Evolutionary conservation across 92 coral and sea anemone genomes (phyloP), one percentile per base, ranked within the genome.

Genomic region (Parazoanthus atlanticus): DNA sequence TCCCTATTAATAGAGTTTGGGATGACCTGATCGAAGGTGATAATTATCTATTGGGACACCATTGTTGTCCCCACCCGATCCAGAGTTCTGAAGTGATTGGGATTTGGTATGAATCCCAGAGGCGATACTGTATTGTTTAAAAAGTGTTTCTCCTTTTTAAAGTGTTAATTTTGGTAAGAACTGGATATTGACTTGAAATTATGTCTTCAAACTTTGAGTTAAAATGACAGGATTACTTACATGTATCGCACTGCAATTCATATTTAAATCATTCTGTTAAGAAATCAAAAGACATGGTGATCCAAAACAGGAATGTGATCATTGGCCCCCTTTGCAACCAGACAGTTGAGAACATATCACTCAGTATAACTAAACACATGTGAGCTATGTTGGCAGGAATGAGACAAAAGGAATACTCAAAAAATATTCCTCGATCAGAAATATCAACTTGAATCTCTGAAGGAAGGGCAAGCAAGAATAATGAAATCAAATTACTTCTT

Each of bases 311-410:
- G 69, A 61, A 23, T 61, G 8, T 1, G 7, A 28, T 23, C 28
- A 61, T 21, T 61, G 8, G n/a, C 6, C 69, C 69, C 26, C 21
- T 61, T 61, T 61, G 6, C 69, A 13, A 13, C 58, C 21, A 52
- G 58, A 13, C 28, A 23, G 28, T 61, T 46, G 49, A 46, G 1
- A 72, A n/a, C 21, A 72, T 30, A 10, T 72, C 8, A 31, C 16
- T 73, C 40, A 16, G 43, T 32, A 34, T 1, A 32, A 33, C 25
- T 36, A n/a, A 38, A 75, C 29, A 75, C 52, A 33, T 75, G 43
- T 33, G 46, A 66, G 76, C 76, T 82, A 23, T 67, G 36, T 71
- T 82, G 86, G 86, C 86, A 82, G 86, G 76, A 82, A n/a, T 67
- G 86, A 38, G 34, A 40, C 25, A 64, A 66, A 11, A 30, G 26